These are phyloP conservation scores for Sebastes cheni DNA, from an alignment of 2,797 vertebrate species.

Conservation along the genomic window DNA sequence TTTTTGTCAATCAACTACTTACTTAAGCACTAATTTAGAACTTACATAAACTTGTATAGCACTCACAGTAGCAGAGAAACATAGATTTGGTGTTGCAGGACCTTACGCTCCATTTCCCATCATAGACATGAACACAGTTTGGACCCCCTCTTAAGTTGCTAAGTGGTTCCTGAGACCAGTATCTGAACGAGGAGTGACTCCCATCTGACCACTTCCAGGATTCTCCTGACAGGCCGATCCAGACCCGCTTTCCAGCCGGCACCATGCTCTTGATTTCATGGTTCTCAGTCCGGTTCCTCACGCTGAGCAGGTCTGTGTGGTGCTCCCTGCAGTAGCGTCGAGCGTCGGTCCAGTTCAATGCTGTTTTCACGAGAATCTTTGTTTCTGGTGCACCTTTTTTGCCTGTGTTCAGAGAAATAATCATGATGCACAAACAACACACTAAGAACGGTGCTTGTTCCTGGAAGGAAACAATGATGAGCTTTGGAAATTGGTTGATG, in stretches of 20 bases:
- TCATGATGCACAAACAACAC: not conserved
- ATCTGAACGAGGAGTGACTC: slow-evolving; percentile 1
- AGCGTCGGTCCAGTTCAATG: slow-evolving; percentile 10
- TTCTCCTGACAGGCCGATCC: slow-evolving; percentile 43
- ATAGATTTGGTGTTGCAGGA: slow-evolving; percentile 8
- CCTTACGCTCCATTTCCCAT: not conserved
- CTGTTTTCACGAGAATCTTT: not conserved
- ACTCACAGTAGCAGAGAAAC: slow-evolving; percentile 30
- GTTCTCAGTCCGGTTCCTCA: slow-evolving; percentile 10
- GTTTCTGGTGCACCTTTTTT: not conserved
- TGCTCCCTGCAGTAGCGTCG: slow-evolving; percentile 18
- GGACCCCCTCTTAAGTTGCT: not conserved
- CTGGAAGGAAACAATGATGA: not conserved
- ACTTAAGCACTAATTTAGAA: not conserved
- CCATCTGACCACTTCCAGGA: slow-evolving; percentile 53
- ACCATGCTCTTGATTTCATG: not conserved
- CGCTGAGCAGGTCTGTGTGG: slow-evolving; percentile 34
- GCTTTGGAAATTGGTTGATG: too few relatives aligned
- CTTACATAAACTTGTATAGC: not conserved
- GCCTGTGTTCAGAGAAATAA: slow-evolving; percentile 8
- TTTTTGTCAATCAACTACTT: not conserved
- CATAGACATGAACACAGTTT: not conserved
- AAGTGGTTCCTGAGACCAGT: not conserved
- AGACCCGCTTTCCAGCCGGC: not conserved
- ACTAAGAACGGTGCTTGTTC: not conserved